Evolutionary conservation across 92 coral and sea anemone genomes (phyloP).

Genomic region (Ricordea florida): DNA sequence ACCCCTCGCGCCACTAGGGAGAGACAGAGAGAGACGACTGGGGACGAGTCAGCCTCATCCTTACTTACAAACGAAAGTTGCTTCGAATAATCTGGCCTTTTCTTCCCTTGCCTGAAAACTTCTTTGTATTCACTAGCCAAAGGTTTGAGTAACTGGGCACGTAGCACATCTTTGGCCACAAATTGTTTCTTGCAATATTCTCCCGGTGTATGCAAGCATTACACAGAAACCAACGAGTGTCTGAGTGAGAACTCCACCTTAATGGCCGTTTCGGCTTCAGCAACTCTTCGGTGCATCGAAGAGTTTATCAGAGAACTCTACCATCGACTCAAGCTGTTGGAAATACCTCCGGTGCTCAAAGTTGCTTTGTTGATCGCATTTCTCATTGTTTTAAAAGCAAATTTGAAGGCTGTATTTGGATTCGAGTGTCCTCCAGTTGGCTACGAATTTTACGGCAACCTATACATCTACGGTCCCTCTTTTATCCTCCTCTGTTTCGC

Average conservation of each 20-base stretch:
- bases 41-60: too few species aligned
- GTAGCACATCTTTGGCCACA: too few species aligned
- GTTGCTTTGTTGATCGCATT: background rate
- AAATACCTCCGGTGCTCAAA: background rate
- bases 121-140: too few species aligned
- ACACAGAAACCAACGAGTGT: too few species aligned
- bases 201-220: too few species aligned
- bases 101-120: too few species aligned
- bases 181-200: too few species aligned
- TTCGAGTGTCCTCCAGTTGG: background rate
- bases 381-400: background rate
- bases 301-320: background rate
- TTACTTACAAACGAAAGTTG: too few species aligned
- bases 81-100: too few species aligned
- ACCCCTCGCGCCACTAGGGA: too few species aligned
- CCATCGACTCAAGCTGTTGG: background rate
- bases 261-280: background rate
- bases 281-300: background rate
- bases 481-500: constrained; percentile 4
- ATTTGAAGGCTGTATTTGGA: background rate
- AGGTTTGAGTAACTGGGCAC: too few species aligned
- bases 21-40: too few species aligned
- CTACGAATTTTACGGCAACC: background rate
- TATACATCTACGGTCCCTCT: constrained; percentile 1
- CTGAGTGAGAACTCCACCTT: background rate